Conservation (phyloP, 1,140 invertebrate genomes). For the Matsumurasca onukii region DNA sequence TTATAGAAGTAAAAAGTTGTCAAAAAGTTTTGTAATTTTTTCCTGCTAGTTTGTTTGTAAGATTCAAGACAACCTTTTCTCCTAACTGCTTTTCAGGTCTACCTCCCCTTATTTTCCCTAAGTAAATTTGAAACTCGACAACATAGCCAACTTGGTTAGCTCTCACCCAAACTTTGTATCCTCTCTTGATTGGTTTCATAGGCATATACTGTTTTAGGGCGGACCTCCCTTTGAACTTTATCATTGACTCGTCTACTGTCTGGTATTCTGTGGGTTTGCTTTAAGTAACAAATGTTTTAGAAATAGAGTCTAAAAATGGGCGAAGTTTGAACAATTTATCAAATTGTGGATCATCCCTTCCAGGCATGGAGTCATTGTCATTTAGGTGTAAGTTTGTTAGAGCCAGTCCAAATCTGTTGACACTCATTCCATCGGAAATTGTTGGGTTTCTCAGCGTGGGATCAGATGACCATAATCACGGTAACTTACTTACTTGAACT, state of each 20-base stretch:
- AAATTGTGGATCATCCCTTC: not conserved
- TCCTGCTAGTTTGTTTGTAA: not conserved
- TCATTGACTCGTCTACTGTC: conserved; percentile 28
- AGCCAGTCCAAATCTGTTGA: not conserved
- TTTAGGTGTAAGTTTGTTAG: not conserved
- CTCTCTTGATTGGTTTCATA: conserved; percentile 45
- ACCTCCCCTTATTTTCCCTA: conserved; percentile 34
- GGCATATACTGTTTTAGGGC: conserved; percentile 45
- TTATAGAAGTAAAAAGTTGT: not conserved
- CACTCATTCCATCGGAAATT: not conserved
- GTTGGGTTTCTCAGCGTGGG: not conserved
- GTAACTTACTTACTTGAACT: no score
- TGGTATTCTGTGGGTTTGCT: not conserved
- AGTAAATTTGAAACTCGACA: conserved; percentile 42
- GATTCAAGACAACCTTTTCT: not conserved
- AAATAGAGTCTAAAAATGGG: not conserved
- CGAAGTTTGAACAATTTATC: not conserved
- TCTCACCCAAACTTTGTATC: conserved; percentile 45
- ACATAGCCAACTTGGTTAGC: conserved; percentile 40
- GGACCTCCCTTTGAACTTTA: conserved; percentile 42
- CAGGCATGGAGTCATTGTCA: not conserved
- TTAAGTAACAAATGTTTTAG: not conserved
- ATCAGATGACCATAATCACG: not conserved
- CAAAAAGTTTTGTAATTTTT: not conserved
- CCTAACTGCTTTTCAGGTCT: not conserved